Base-by-base conservation (phyloP, 1,140 invertebrate genomes). In the Heliconius hewitsoni region DNA sequence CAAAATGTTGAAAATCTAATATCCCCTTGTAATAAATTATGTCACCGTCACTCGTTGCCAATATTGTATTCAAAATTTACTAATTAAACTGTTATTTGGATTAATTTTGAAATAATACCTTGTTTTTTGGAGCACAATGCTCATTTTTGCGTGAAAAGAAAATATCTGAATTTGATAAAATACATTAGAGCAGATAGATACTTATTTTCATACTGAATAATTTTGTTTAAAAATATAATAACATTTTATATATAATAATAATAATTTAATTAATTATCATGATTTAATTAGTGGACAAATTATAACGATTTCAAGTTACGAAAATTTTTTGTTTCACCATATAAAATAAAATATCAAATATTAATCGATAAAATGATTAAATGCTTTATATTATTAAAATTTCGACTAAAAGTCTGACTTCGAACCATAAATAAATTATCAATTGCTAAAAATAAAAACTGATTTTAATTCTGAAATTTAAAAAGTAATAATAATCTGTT, bases 11-110 rank as follows among this genome's bases (percentile, higher is more conserved):
- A 37, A 71, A 71, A 71, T 71, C 71, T 71, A 71, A 71, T 71
- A 71, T 39, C 71, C 71, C 71, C n/a, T 71, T 71, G 71, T 71
- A 71, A 71, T 71, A 71, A 71, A 71, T 39, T 39, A 71, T 71
- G 71, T 71, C 71, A 71, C 71, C 71, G 34, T 71, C 71, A 71
- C 71, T 71, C 71, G 71, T 71, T 71, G 71, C 71, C 71, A 71
- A 71, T 71, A 71, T 71, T 71, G 34, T 71, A 71, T 71, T 71
- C 71, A 71, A 71, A 71, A 39, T 71, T 66, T 66, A 71, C 71
- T 71, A 71, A 71, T 71, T 71, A 71, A 71, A 71, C 71, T 71
- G 71, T 71, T 37, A 37, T 71, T 71, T 4, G 18, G 71, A 39
- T 71, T 71, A 19, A 19, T 71, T 39, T 71, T 19, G 39, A 71